phyloP scores from a whole-genome alignment of 2,113 vertebrate genomes.

The Cyprinodon tularosa region DNA sequence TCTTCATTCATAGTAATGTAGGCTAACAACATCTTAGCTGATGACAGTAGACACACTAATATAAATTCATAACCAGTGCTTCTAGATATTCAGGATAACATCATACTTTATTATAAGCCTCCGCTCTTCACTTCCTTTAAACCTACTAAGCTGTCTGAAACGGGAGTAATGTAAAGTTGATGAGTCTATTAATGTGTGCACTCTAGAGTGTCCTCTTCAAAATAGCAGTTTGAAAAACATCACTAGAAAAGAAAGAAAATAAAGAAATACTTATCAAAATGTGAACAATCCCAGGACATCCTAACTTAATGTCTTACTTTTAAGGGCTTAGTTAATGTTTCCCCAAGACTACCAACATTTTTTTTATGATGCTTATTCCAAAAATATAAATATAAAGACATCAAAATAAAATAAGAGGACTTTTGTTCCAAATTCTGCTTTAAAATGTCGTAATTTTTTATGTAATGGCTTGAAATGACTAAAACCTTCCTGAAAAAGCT shows the following conservation, averaged over 20 bases:
- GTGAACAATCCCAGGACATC: neutral
- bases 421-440: neutral
- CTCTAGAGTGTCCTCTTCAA: neutral
- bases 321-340: neutral
- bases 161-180: neutral
- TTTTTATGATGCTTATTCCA: neutral
- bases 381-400: neutral
- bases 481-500: too few relatives aligned
- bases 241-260: neutral
- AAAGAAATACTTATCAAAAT: neutral
- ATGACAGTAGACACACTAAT: neutral
- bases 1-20: too few relatives aligned
- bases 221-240: neutral
- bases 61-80: neutral
- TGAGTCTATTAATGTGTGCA: neutral
- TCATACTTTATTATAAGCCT: neutral
- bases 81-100: neutral
- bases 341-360: neutral
- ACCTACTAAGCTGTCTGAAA: neutral
- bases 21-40: too few relatives aligned
- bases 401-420: neutral
- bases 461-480: too few relatives aligned
- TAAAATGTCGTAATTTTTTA: neutral
- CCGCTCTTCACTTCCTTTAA: neutral
- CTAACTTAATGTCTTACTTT: neutral